Evolutionary conservation across 2,797 vertebrate genomes (phyloP).

Genomic region (Anableps anableps): DNA sequence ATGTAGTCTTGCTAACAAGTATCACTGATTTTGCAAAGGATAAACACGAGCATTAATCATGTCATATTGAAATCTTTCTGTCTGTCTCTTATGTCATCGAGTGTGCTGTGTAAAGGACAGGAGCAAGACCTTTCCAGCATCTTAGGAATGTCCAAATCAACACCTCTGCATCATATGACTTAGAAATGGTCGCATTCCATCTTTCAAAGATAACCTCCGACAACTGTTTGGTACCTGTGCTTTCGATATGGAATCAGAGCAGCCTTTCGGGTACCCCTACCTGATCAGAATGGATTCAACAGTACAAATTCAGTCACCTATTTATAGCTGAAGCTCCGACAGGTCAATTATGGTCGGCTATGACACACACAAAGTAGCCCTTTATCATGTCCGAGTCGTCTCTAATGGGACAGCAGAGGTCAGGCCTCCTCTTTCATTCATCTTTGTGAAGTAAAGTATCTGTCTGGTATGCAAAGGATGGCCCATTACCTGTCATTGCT

Average conservation of each 20-base stretch:
- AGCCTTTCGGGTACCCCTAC: conserved; percentile 37
- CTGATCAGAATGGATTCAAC: conserved; percentile 36
- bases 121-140: conserved; percentile 19
- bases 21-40: conserved; percentile 35
- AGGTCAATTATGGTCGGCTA: conserved; percentile 68
- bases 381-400: conserved; percentile 54
- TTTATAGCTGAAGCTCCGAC: conserved; percentile 54
- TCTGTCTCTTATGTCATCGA: conserved; percentile 41
- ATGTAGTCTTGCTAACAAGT: conserved; percentile 32
- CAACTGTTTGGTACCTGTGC: conserved; percentile 27
- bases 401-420: conserved; percentile 54
- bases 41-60: conserved; percentile 36
- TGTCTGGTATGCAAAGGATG: conserved; percentile 71
- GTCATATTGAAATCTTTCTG: conserved; percentile 23
- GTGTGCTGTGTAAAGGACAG: background rate
- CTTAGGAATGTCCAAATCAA: conserved; percentile 44
- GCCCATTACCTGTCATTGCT: conserved; percentile 75
- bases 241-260: background rate
- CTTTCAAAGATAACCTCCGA: conserved; percentile 42
- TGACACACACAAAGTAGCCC: conserved; percentile 56
- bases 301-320: conserved; percentile 30
- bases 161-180: conserved; percentile 23
- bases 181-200: conserved; percentile 38
- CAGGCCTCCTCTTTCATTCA: conserved; percentile 60
- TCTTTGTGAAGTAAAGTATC: conserved; percentile 62